phyloP scores from a whole-genome alignment of 2,888 invertebrate species.

The Mythimna lalbum region DNA sequence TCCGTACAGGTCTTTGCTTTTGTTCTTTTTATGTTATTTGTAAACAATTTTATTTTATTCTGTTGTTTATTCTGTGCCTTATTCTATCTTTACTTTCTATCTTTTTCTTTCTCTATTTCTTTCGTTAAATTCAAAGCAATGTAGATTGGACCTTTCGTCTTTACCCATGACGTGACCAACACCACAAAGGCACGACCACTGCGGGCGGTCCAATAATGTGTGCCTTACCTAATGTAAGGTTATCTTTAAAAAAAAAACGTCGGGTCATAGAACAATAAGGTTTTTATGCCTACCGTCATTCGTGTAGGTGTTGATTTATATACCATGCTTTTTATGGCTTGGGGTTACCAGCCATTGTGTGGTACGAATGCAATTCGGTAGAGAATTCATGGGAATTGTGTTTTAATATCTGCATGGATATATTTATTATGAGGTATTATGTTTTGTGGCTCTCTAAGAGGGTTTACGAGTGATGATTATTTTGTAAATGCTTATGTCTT shows the following conservation, averaged over 20 bases:
- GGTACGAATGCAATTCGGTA: constrained; percentile 42
- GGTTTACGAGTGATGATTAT: not conserved
- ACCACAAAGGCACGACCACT: constrained; percentile 53
- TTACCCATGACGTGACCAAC: not conserved
- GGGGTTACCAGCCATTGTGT: constrained; percentile 28
- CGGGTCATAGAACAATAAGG: constrained; percentile 69
- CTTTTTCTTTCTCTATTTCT: no score
- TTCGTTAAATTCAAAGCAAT: no score
- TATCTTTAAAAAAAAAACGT: constrained; percentile 70
- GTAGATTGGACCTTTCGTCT: not conserved
- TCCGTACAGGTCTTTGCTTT: no score
- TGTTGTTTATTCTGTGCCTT: no score
- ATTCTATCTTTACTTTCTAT: no score
- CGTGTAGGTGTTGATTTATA: constrained; percentile 76
- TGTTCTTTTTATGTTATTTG: no score
- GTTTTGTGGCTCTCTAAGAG: not conserved
- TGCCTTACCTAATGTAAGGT: constrained; percentile 67
- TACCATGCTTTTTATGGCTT: constrained; percentile 42
- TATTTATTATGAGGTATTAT: constrained; percentile 14
- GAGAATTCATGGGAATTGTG: constrained; percentile 30
- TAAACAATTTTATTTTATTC: no score
- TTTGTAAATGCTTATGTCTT: not conserved
- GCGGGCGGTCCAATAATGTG: constrained; percentile 65
- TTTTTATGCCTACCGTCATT: constrained; percentile 58
- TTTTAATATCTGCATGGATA: constrained; percentile 52